Conservation (phyloP, 2,888 invertebrate genomes). For the Hanleya hanleyi region DNA sequence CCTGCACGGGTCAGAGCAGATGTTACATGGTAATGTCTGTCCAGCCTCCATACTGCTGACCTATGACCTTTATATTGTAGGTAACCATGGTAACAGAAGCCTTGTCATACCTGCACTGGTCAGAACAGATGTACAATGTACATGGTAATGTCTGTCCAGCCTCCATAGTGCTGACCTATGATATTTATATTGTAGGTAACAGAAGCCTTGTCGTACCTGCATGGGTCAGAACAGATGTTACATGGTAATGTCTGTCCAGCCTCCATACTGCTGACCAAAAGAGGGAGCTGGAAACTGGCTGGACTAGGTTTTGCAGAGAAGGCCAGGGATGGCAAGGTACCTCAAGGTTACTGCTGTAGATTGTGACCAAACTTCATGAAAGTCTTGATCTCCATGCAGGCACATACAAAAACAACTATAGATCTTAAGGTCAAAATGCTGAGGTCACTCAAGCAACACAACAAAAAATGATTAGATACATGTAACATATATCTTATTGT, state of each 20-base stretch:
- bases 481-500: too few relatives aligned
- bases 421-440: too few relatives aligned
- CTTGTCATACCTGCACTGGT: conserved; percentile 92
- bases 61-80: too few relatives aligned
- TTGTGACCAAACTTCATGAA: too few relatives aligned
- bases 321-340: conserved; percentile 72
- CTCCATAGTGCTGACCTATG: conserved; percentile 93
- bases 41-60: conserved; percentile 94
- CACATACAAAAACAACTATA: too few relatives aligned
- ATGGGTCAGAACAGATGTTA: conserved; percentile 88
- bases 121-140: conserved; percentile 86
- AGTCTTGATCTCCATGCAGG: too few relatives aligned
- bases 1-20: conserved; percentile 89
- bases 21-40: conserved; percentile 95
- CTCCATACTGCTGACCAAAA: conserved; percentile 91
- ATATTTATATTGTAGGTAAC: conserved; percentile 85
- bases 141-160: conserved; percentile 97
- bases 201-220: conserved; percentile 93
- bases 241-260: conserved; percentile 97
- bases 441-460: too few relatives aligned
- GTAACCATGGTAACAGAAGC: conserved; percentile 98
- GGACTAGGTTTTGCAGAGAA: conserved; percentile 94
- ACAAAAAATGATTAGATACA: too few relatives aligned
- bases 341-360: too few relatives aligned
- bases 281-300: conserved; percentile 96